These are phyloP conservation scores for Dolichoris vasculosae DNA, from an alignment of 1,140 invertebrate genomes.

Conservation along the genomic window DNA sequence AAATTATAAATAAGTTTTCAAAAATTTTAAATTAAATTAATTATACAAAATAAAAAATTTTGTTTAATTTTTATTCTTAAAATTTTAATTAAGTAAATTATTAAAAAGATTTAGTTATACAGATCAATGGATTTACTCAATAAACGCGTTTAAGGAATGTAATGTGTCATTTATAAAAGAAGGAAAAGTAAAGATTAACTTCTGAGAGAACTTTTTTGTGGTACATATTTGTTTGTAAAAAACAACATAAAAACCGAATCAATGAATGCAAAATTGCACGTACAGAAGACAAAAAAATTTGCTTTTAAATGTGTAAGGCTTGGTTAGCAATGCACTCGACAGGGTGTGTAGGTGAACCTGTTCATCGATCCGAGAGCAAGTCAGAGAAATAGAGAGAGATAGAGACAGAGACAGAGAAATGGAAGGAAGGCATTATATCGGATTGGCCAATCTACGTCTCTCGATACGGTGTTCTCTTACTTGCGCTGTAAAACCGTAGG, in stretches of 20 bases:
- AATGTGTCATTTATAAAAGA: slow-evolving; percentile 5
- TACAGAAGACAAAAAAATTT: slow-evolving; percentile 6
- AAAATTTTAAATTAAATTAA: not conserved
- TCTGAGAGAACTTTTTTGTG: not conserved
- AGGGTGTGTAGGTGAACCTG: slow-evolving; percentile 70
- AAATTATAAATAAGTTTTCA: not conserved
- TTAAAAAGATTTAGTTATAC: not conserved
- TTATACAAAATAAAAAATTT: not conserved
- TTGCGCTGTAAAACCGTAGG: slow-evolving; percentile 63
- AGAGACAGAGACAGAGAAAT: slow-evolving; percentile 30
- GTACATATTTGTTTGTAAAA: not conserved
- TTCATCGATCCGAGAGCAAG: slow-evolving; percentile 56
- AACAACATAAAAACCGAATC: not conserved
- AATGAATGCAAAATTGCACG: slow-evolving; percentile 1
- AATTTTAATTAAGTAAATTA: not conserved
- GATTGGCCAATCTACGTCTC: slow-evolving; percentile 59
- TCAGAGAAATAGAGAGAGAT: not conserved
- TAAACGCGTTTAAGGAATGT: not conserved
- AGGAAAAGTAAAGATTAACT: not conserved
- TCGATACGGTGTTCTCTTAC: slow-evolving; percentile 49
- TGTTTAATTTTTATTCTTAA: not conserved
- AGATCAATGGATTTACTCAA: not conserved
- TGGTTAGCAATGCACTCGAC: slow-evolving; percentile 3
- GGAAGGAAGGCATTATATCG: slow-evolving; percentile 54
- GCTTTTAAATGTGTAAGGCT: slow-evolving; percentile 16